A percentile compares a stretch with the other conserved stretches of the same genome.
phyloP scores from a whole-genome alignment of 2,888 invertebrate genomes.

The Ypsolopha scabrella region DNA sequence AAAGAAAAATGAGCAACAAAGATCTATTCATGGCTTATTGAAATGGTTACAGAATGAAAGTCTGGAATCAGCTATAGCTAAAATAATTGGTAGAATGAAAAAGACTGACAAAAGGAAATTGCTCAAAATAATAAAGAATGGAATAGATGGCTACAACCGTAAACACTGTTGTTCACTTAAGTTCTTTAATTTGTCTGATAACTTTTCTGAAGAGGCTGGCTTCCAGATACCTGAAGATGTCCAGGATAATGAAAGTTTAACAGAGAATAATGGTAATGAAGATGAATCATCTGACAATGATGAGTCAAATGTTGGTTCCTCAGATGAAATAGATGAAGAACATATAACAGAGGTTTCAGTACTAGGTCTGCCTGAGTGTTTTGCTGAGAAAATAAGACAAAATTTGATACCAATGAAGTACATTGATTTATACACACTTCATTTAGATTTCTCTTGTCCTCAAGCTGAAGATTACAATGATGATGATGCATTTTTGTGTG shows the following conservation, averaged over 20 bases:
- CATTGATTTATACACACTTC: slow-evolving; percentile 76
- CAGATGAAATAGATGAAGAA: neutral
- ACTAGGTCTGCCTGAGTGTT: slow-evolving; percentile 19
- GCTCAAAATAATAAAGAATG: slow-evolving; percentile 68
- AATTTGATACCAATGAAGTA: slow-evolving; percentile 75
- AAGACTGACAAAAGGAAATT: slow-evolving; percentile 64
- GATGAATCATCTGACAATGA: slow-evolving; percentile 20
- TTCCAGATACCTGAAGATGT: neutral
- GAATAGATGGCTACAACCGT: slow-evolving; percentile 74
- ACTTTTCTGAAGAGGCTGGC: neutral
- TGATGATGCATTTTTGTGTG: slow-evolving; percentile 70
- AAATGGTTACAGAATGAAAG: slow-evolving; percentile 82
- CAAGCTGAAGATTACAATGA: slow-evolving; percentile 79
- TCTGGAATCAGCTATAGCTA: slow-evolving; percentile 75
- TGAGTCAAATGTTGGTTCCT: neutral
- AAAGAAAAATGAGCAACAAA: slow-evolving; percentile 72
- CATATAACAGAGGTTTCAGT: slow-evolving; percentile 17
- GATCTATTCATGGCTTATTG: slow-evolving; percentile 77
- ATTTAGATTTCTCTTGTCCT: slow-evolving; percentile 74
- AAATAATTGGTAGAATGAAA: slow-evolving; percentile 74
- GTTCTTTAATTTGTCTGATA: neutral
- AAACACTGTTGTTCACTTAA: slow-evolving; percentile 69
- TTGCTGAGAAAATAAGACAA: slow-evolving; percentile 44
- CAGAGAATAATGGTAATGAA: slow-evolving; percentile 9
- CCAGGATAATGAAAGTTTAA: slow-evolving; percentile 8